Evolutionary conservation across 2,888 invertebrate species (phyloP).

Genomic region (Drosophila antonietae): DNA sequence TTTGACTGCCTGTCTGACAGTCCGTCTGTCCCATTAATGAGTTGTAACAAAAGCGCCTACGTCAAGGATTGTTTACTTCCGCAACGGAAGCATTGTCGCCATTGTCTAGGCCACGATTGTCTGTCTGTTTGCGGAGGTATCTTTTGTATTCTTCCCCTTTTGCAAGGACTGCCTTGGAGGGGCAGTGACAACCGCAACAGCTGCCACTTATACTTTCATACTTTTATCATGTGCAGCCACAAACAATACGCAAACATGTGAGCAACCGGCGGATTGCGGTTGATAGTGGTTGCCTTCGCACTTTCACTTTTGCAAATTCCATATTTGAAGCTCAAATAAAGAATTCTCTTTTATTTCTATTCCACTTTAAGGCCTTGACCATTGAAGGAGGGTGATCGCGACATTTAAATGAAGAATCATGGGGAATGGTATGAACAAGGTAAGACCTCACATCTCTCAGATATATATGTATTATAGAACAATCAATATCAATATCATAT

Average conservation of each 20-base stretch:
- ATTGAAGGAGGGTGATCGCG: conserved; percentile 57
- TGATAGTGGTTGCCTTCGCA: conserved; percentile 15
- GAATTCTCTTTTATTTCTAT: conserved; percentile 28
- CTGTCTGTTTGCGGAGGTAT: conserved; percentile 18
- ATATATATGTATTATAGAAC: neutral
- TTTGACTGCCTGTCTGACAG: conserved; percentile 21
- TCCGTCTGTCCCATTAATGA: conserved; percentile 59
- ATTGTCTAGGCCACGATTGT: conserved; percentile 60
- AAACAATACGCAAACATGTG: conserved; percentile 32
- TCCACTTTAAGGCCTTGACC: conserved; percentile 51
- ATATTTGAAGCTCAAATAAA: conserved; percentile 38
- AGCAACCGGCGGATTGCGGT: conserved; percentile 1
- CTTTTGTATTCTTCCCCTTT: neutral
- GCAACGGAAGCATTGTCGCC: conserved; percentile 59
- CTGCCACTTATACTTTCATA: conserved; percentile 65
- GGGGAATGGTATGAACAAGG: conserved; percentile 97
- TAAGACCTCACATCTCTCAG: conserved; percentile 82
- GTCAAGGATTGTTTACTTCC: conserved; percentile 78
- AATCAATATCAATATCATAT: neutral
- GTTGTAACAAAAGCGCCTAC: conserved; percentile 64
- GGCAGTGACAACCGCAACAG: conserved; percentile 56
- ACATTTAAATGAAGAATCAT: conserved; percentile 85
- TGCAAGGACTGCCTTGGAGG: neutral
- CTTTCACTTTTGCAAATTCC: conserved; percentile 9
- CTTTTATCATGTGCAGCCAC: conserved; percentile 48